Conservation (phyloP, 2,113 vertebrate genomes). For the Platichthys flesus region DNA sequence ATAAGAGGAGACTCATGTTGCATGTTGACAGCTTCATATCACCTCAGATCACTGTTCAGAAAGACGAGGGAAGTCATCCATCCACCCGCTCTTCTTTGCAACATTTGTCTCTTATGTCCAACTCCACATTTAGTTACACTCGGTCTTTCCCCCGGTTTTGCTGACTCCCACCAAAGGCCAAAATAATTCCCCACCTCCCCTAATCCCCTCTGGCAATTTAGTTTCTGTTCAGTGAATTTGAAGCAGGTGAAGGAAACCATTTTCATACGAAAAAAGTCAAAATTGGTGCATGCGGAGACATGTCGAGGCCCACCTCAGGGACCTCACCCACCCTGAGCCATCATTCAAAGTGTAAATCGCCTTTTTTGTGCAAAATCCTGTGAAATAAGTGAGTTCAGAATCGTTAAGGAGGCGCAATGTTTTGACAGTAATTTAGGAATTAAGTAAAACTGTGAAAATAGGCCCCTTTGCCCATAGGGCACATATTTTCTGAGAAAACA, state of each 20-base stretch:
- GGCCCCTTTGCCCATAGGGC: conserved; percentile 41
- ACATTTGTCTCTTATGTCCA: conserved; percentile 38
- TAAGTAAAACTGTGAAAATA: conserved; percentile 59
- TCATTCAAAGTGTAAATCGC: conserved; percentile 62
- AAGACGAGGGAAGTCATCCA: conserved; percentile 72
- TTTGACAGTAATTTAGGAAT: conserved; percentile 77
- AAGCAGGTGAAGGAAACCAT: conserved; percentile 34
- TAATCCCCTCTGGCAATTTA: conserved; percentile 15
- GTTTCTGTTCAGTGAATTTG: conserved; percentile 47
- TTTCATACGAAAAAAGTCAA: conserved; percentile 1
- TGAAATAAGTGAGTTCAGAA: conserved; percentile 48
- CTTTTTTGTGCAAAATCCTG: conserved; percentile 54
- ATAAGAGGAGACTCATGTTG: conserved; percentile 26
- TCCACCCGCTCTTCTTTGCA: conserved; percentile 39
- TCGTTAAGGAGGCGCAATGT: conserved; percentile 48
- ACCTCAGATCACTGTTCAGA: conserved; percentile 43
- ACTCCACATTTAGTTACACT: conserved; percentile 45
- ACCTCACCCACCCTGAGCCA: conserved; percentile 27
- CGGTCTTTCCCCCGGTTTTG: conserved; percentile 5
- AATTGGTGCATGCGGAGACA: conserved; percentile 44
- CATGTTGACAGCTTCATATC: conserved; percentile 18
- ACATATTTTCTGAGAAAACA: conserved; percentile 47
- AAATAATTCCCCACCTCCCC: conserved; percentile 9
- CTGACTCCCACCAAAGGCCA: background rate
- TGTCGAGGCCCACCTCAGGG: conserved; percentile 52